A percentile compares a stretch with the other conserved stretches of the same genome.
phyloP scores from a whole-genome alignment of 2,113 vertebrate species.

The Baryphthengus martii region DNA sequence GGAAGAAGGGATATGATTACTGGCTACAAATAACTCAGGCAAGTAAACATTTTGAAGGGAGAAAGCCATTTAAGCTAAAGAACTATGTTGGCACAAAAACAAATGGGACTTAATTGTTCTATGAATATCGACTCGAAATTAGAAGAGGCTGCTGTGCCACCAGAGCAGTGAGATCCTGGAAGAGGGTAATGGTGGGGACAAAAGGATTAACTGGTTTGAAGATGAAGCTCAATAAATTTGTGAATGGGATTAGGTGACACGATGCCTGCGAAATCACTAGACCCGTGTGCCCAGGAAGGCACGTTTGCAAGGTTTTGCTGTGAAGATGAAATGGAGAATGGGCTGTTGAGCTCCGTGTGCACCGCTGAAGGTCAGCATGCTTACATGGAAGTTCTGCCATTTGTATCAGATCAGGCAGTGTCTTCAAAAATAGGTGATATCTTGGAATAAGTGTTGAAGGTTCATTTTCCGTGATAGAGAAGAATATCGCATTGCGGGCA shows the following conservation, averaged over 20 bases:
- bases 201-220: neutral
- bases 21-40: neutral
- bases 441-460: neutral
- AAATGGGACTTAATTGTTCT: neutral
- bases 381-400: neutral
- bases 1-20: neutral
- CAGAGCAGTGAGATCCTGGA: neutral
- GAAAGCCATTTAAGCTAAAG: conserved; percentile 1
- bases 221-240: neutral
- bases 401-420: neutral
- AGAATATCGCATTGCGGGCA: neutral
- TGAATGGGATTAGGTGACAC: neutral
- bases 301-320: neutral
- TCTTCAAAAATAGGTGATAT: neutral
- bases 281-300: neutral
- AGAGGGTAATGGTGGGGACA: neutral
- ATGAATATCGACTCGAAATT: neutral
- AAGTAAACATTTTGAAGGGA: neutral
- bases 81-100: neutral
- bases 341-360: neutral
- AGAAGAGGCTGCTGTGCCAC: neutral
- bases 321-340: neutral
- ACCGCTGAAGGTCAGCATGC: fast-evolving
- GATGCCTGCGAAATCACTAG: neutral
- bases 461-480: neutral